phyloP scores from a whole-genome alignment of 1,140 invertebrate species.

The Zaprionus camerounensis region DNA sequence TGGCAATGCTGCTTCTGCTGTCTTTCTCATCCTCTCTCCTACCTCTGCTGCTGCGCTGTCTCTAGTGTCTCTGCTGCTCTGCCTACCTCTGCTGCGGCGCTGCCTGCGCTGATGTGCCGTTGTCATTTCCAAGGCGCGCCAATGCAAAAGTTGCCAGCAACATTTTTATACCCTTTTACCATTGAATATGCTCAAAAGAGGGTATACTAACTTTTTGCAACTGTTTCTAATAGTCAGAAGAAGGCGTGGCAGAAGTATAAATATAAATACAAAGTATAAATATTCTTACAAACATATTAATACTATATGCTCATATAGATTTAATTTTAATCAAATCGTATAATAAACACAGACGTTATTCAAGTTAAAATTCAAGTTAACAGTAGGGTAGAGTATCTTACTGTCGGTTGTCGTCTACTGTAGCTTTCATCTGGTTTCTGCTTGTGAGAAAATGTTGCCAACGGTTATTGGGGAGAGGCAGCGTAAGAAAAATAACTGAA shows the following conservation, averaged over 20 bases:
- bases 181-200: too few species aligned
- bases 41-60: background rate
- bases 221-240: too few species aligned
- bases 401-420: too few species aligned
- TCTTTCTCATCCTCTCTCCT: background rate
- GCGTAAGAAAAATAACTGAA: slow-evolving; percentile 52
- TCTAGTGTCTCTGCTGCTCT: background rate
- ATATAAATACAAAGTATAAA: too few species aligned
- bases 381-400: too few species aligned
- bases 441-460: slow-evolving; percentile 79
- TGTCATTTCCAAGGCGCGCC: slow-evolving; percentile 77
- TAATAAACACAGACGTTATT: too few species aligned
- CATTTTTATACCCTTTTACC: slow-evolving; percentile 38
- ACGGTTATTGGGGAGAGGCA: slow-evolving; percentile 64
- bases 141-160: slow-evolving; percentile 63
- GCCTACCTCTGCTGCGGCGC: background rate
- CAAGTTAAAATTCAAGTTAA: too few species aligned
- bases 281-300: too few species aligned
- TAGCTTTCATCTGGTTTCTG: background rate
- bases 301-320: too few species aligned
- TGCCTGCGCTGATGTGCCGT: slow-evolving; percentile 47
- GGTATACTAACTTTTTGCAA: too few species aligned
- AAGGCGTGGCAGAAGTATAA: too few species aligned
- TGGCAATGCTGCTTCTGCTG: slow-evolving; percentile 1
- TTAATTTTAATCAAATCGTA: too few species aligned